Conservation (phyloP, 2,113 vertebrate genomes). For the Mesocricetus auratus region DNA sequence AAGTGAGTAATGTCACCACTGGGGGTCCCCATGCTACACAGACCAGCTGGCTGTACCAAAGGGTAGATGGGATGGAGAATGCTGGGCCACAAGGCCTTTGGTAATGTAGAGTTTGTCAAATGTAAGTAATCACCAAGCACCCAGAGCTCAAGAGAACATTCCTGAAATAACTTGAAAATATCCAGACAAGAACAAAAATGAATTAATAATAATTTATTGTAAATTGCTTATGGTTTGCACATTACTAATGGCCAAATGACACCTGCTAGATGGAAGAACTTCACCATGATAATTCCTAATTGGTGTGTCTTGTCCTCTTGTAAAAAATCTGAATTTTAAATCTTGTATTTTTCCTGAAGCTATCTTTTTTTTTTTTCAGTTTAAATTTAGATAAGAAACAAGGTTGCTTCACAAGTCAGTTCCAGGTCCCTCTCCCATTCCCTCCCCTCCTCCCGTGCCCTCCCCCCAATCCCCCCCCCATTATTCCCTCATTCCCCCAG, state of each 20-base stretch:
- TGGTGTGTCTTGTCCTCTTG: slow-evolving; percentile 62
- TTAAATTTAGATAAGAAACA: no score
- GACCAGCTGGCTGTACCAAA: neutral
- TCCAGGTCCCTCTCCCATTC: no score
- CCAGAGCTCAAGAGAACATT: neutral
- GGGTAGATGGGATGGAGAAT: neutral
- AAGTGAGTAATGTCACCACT: neutral
- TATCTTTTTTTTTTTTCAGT: no score
- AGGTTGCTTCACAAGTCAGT: no score
- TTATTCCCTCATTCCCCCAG: no score
- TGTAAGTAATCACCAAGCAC: neutral
- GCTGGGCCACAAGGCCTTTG: neutral
- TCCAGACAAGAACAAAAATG: slow-evolving; percentile 12
- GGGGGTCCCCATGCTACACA: neutral
- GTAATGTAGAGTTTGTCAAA: neutral
- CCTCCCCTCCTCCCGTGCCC: no score
- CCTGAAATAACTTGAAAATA: slow-evolving; percentile 4
- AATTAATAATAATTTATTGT: slow-evolving; percentile 85
- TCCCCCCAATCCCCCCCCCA: no score
- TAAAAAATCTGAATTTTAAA: slow-evolving; percentile 73
- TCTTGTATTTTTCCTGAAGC: slow-evolving; percentile 67
- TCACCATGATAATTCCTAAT: slow-evolving; percentile 80
- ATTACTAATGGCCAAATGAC: slow-evolving; percentile 85
- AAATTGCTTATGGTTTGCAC: slow-evolving; percentile 85
- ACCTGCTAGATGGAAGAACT: slow-evolving; percentile 83